Base-by-base conservation (phyloP, 2,797 vertebrate genomes). In the Babyrousa celebensis region DNA sequence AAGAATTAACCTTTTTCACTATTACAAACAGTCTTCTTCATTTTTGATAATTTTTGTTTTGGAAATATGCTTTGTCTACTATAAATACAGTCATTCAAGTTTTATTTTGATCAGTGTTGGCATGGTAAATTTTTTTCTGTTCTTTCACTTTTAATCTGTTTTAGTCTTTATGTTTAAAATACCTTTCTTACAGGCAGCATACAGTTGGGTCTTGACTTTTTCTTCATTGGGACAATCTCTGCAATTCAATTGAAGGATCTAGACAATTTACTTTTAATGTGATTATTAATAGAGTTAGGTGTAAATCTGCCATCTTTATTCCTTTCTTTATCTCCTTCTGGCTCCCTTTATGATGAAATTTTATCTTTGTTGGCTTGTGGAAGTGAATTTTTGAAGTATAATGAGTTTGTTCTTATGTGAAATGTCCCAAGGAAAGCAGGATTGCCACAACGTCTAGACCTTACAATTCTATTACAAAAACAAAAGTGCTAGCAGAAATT, bases 291-390 rank as follows among this genome's bases (percentile, higher is more conserved):
- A 48, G 6, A 48, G 43, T 48, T 48, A 48, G 43, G 43, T 48
- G 43, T 48, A 48, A 48, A 48, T 48, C 43, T 48, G 43, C 9
- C 43, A 48, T 48, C 43, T 48, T 48, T 48, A 10, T 48, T 48
- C 43, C 43, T 48, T 75, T 77, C 29, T 54, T 92, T 95, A 18
- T 75, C 12, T 70, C 63, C 78, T 56, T 95, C 56, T 67, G 21
- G 10, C 18, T 23, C 32, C 36, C 60, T 70, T 91, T 62, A 83
- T 80, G 36, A 67, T 48, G 65, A 18, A 11, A 48, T 56, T 52
- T 85, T 89, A 43, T 83, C 15, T 75, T 89, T 72, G 25, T 75
- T 72, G 48, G 54, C 54, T 70, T 20, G 25, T 40, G 16, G 23
- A 88, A 70, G 52, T 65, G 16, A 18, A 21, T 65, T 70, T 65